Evolutionary conservation across 1,140 invertebrate species (phyloP).

Genomic region (Monomorium pharaonis): DNA sequence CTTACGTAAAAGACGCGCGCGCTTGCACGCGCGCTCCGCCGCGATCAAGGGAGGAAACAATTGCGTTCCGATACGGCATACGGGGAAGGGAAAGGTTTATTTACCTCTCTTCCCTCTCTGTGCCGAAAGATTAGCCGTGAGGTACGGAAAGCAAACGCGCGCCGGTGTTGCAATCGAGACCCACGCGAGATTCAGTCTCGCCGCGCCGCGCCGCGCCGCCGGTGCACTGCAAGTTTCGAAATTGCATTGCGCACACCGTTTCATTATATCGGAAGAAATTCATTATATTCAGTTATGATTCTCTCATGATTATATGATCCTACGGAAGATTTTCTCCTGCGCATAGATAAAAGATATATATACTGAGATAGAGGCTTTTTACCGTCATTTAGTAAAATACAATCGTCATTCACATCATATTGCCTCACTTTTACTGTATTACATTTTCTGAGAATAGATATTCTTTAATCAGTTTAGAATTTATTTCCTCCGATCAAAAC

Average conservation of each 20-base stretch:
- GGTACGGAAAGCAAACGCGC: background rate
- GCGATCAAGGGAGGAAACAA: slow-evolving; percentile 32
- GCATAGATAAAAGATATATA: background rate
- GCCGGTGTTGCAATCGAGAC: slow-evolving; percentile 8
- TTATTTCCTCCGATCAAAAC: background rate
- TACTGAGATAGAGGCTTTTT: background rate
- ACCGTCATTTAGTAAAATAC: background rate
- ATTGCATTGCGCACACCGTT: slow-evolving; percentile 19
- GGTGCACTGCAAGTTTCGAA: slow-evolving; percentile 19
- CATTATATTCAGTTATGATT: slow-evolving; percentile 14
- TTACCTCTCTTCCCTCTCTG: background rate
- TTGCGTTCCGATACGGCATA: slow-evolving; percentile 15
- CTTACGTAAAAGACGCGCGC: slow-evolving; percentile 16
- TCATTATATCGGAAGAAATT: slow-evolving; percentile 35
- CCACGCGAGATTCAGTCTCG: background rate
- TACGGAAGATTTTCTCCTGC: background rate
- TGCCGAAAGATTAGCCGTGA: background rate
- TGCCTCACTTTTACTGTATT: slow-evolving; percentile 5
- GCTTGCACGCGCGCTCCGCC: background rate
- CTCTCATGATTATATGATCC: background rate
- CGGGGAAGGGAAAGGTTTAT: slow-evolving; percentile 27
- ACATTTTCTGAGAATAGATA: background rate
- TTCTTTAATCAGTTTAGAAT: background rate
- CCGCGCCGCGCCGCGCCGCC: background rate
- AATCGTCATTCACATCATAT: background rate